Evolutionary conservation across 2,113 vertebrate genomes (phyloP), one percentile per base, ranked within the genome.

Genomic region (Misgurnus mizolepis): DNA sequence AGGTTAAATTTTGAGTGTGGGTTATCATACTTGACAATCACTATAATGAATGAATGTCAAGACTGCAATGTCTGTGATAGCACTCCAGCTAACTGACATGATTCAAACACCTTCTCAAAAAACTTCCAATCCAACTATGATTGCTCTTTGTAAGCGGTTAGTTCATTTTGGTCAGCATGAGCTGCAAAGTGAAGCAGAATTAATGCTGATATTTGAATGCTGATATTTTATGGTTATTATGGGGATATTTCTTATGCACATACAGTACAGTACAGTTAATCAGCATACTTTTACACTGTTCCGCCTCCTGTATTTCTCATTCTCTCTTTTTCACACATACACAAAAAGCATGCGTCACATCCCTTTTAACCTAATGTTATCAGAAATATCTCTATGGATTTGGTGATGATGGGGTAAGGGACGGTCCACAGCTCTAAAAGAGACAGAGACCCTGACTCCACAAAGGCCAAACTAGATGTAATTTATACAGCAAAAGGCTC

Each of bases 401-500:
- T 58, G 15, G n/a, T 27, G 86, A 83, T 86, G 87, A 83, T 58
- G 85, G 82, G 27, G 74, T 10, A 72, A 71, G 87, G 86, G 84
- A 83, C 78, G 39, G 43, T 9, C 40, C 77, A 76, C 75, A n/a
- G 70, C 80, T 82, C 73, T 49, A 55, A 83, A 5, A 5, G 64
- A 34, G 62, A 41, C 27, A 64, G 80, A 67, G 22, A 47, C 83
- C 79, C 67, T 78, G 82, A 49, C 85, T 85, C 85, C 5, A 70
- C 80, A 34, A 76, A 86, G 87, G 82, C 86, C 80, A 79, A 86
- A 83, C 86, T 86, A 83, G 89, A 89, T 90, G 91, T 91, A 93
- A 94, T 93, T 93, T 91, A 90, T 90, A 91, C 90, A 73, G 58
- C 17, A 68, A 83, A 43, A 14, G 64, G 66, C 80, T 69, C 77